A percentile compares a stretch with the other conserved stretches of the same genome.
phyloP scores from a whole-genome alignment of 2,888 invertebrate genomes.

The Heteropelma amictum region DNA sequence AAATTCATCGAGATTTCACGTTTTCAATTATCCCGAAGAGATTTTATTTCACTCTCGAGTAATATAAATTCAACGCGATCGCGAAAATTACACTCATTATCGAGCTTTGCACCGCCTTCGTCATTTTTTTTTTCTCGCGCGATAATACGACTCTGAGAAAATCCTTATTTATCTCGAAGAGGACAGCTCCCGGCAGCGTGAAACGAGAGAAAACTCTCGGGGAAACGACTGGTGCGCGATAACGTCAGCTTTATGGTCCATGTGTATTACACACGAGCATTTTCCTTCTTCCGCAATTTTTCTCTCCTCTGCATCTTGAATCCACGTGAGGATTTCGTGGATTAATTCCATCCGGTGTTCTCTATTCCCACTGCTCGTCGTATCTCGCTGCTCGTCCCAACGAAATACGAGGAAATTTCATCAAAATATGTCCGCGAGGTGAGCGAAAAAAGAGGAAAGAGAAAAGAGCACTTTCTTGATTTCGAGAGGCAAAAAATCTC shows the following conservation, averaged over 20 bases:
- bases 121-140: background rate
- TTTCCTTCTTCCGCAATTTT: conserved; percentile 18
- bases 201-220: conserved; percentile 28
- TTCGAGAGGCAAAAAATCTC: background rate
- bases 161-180: conserved; percentile 34
- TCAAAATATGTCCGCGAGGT: conserved; percentile 5
- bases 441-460: too few relatives aligned
- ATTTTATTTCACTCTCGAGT: background rate
- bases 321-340: conserved; percentile 17
- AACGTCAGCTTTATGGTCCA: conserved; percentile 33
- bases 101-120: background rate
- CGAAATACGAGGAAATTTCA: conserved; percentile 8
- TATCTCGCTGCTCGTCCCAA: background rate
- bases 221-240: conserved; percentile 29
- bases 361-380: conserved; percentile 28
- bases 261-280: conserved; percentile 52
- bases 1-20: background rate
- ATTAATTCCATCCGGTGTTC: conserved; percentile 49
- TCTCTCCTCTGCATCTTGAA: conserved; percentile 7
- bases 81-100: background rate
- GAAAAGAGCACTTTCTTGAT: background rate
- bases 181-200: conserved; percentile 37
- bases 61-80: background rate
- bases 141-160: conserved; percentile 16
- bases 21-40: background rate